phyloP scores from a whole-genome alignment of 2,113 vertebrate genomes.

The Syngnathoides biaculeatus region DNA sequence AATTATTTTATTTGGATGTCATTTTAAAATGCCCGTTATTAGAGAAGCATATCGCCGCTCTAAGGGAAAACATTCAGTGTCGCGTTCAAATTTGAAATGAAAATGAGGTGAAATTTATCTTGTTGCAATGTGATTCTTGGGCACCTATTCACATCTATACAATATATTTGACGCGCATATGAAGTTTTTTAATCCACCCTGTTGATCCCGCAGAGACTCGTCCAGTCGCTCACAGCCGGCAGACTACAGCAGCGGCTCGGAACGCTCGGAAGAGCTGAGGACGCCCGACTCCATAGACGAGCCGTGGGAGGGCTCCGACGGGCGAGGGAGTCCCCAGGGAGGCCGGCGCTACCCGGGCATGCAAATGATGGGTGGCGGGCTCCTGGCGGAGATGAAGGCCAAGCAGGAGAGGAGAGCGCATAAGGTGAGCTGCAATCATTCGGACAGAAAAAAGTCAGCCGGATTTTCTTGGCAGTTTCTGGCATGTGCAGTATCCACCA shows the following conservation, averaged over 20 bases:
- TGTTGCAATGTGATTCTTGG: no score
- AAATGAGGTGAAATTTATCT: no score
- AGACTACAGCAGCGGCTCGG: constrained; percentile 77
- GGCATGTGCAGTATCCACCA: no score
- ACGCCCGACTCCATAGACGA: constrained; percentile 86
- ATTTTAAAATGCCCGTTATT: no score
- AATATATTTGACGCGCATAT: neutral
- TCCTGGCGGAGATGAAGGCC: constrained; percentile 96
- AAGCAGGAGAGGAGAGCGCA: constrained; percentile 91
- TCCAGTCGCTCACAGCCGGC: constrained; percentile 55
- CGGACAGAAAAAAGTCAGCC: neutral
- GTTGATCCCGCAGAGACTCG: constrained; percentile 41
- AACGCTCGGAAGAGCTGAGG: constrained; percentile 82
- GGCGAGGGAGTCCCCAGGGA: constrained; percentile 82
- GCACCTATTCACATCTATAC: no score
- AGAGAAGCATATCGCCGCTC: no score
- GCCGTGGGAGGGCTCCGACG: constrained; percentile 73
- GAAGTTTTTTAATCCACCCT: neutral
- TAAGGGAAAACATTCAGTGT: no score
- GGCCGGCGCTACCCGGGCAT: constrained; percentile 81
- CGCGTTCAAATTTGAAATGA: no score
- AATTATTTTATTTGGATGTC: no score
- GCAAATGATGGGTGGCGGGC: constrained; percentile 90
- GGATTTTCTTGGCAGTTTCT: no score
- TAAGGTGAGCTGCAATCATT: constrained; percentile 73